These are phyloP conservation scores for Helicoverpa assulta DNA, from an alignment of 2,888 invertebrate genomes.

Conservation along the genomic window DNA sequence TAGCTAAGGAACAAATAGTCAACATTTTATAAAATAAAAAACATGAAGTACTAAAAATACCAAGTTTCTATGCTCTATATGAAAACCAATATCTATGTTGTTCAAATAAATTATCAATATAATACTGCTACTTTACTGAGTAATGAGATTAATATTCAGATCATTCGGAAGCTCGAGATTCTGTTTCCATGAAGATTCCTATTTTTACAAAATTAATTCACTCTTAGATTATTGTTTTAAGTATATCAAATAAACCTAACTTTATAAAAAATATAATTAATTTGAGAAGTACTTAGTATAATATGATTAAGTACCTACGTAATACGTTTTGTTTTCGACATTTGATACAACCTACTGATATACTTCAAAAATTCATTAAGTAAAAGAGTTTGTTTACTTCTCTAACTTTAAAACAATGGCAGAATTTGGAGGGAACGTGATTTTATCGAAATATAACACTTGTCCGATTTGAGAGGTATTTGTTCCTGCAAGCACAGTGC, in stretches of 20 bases:
- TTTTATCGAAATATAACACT: constrained; percentile 82
- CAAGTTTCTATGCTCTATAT: neutral
- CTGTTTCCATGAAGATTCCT: constrained; percentile 15
- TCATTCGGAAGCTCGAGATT: constrained; percentile 54
- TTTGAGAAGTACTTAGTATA: neutral
- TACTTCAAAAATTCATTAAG: neutral
- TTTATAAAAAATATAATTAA: neutral
- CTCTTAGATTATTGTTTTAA: neutral
- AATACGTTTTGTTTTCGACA: neutral
- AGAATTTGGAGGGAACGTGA: constrained; percentile 84
- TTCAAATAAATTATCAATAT: constrained; percentile 17
- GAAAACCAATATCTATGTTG: constrained; percentile 1
- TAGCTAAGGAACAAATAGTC: constrained; percentile 35
- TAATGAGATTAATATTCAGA: constrained; percentile 33
- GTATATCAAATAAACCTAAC: neutral
- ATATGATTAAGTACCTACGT: neutral
- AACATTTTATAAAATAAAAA: neutral
- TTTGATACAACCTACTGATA: neutral
- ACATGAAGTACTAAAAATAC: neutral
- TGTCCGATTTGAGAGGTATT: constrained; percentile 80
- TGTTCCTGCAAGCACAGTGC: constrained; percentile 86
- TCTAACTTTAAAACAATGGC: constrained; percentile 85
- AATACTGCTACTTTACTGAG: constrained; percentile 31
- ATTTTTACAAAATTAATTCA: constrained; percentile 1
- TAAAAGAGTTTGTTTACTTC: constrained; percentile 68